These are phyloP conservation scores for Daktulosphaira vitifoliae DNA, from an alignment of 1,140 invertebrate species.

Conservation along the genomic window DNA sequence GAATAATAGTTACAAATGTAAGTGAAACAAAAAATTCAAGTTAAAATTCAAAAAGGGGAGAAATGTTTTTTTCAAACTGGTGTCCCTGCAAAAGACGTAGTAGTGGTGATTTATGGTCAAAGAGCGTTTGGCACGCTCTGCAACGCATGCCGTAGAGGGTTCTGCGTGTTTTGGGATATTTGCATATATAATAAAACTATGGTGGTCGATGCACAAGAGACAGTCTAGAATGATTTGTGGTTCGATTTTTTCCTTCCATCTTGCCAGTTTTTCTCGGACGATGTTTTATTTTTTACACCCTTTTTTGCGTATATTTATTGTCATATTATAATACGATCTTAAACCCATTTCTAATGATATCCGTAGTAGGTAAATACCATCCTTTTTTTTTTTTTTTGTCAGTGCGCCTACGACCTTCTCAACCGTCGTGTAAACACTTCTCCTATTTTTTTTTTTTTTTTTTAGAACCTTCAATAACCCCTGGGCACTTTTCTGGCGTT, in stretches of 20 bases:
- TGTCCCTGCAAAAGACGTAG: constrained; percentile 29
- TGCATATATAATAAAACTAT: constrained; percentile 32
- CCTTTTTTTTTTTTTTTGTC: background rate
- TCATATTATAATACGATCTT: too few relatives aligned
- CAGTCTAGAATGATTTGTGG: constrained; percentile 24
- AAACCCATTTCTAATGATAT: too few relatives aligned
- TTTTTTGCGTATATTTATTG: constrained; percentile 2
- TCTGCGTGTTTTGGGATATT: constrained; percentile 28
- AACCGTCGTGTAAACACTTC: too few relatives aligned
- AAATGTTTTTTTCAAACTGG: too few relatives aligned
- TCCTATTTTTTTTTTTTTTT: too few relatives aligned
- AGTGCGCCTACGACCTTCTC: background rate
- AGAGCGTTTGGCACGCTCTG: constrained; percentile 25
- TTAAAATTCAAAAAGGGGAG: too few relatives aligned
- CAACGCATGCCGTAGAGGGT: constrained; percentile 8
- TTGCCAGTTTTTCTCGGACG: background rate
- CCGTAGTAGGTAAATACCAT: too few relatives aligned
- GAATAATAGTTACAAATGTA: too few relatives aligned
- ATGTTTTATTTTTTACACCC: constrained; percentile 16
- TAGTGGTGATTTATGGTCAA: constrained; percentile 4
- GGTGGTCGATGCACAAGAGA: constrained; percentile 25
- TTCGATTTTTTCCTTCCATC: constrained; percentile 3
- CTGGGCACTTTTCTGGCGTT: constrained; percentile 24
- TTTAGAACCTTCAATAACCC: constrained; percentile 6
- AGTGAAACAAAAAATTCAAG: too few relatives aligned